phyloP scores from a whole-genome alignment of 2,888 invertebrate species.

The Brachypterus glaber region DNA sequence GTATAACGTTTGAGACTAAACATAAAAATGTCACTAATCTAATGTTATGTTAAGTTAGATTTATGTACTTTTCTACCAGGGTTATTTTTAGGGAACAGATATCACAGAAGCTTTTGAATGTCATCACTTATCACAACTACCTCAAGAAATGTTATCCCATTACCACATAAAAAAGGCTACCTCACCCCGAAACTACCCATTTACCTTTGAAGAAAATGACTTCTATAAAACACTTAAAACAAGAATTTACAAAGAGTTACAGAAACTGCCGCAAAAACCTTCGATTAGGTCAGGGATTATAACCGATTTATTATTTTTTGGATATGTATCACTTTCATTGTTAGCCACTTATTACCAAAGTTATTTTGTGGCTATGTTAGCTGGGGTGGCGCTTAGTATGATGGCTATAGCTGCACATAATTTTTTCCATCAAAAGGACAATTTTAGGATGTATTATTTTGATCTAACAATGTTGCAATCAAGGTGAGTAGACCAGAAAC shows the following conservation, averaged over 20 bases:
- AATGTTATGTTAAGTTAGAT: too few relatives aligned
- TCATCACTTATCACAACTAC: slow-evolving; percentile 53
- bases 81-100: slow-evolving; percentile 66
- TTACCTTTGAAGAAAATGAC: slow-evolving; percentile 62
- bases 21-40: too few relatives aligned
- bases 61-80: too few relatives aligned
- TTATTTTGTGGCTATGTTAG: slow-evolving; percentile 39
- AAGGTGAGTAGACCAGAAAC: too few relatives aligned
- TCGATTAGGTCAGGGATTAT: slow-evolving; percentile 35
- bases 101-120: slow-evolving; percentile 70
- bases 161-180: slow-evolving; percentile 55
- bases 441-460: slow-evolving; percentile 69
- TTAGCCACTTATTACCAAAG: slow-evolving; percentile 36
- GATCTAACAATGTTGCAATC: slow-evolving; percentile 59
- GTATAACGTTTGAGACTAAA: too few relatives aligned
- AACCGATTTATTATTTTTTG: slow-evolving; percentile 34
- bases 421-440: slow-evolving; percentile 65
- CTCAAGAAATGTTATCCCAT: slow-evolving; percentile 51
- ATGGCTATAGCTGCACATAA: slow-evolving; percentile 56
- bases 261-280: slow-evolving; percentile 41
- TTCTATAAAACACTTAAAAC: slow-evolving; percentile 61
- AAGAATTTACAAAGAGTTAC: slow-evolving; percentile 46
- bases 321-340: slow-evolving; percentile 35
- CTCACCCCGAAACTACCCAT: slow-evolving; percentile 55
- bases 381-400: slow-evolving; percentile 47